phyloP scores from a whole-genome alignment of 1,140 invertebrate species.

The Ridgeia piscesae region DNA sequence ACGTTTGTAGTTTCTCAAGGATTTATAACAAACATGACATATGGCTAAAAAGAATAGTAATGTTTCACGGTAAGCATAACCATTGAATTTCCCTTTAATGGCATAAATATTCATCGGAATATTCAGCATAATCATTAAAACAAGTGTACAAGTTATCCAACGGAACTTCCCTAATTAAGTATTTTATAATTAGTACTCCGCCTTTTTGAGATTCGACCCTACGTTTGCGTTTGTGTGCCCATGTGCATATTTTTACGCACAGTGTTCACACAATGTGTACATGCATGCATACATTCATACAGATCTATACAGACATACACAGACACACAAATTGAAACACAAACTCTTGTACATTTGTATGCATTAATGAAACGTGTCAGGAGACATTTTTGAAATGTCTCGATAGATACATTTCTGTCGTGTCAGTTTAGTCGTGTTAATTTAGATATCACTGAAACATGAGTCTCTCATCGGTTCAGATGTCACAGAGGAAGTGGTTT shows the following conservation, averaged over 20 bases:
- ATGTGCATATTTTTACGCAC: neutral
- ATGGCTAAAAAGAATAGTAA: too few species aligned
- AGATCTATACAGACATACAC: neutral
- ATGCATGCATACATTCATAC: neutral
- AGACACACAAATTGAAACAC: neutral
- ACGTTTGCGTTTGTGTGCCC: neutral
- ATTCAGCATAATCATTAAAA: too few species aligned
- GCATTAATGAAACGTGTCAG: neutral
- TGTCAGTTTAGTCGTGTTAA: neutral
- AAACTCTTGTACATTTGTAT: neutral
- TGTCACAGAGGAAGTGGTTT: neutral
- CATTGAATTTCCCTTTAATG: too few species aligned
- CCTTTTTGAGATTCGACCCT: too few species aligned
- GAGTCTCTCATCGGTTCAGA: neutral
- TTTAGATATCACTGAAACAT: neutral
- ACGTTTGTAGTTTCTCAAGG: too few species aligned
- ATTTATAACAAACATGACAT: too few species aligned
- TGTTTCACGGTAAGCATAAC: too few species aligned
- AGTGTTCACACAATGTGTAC: neutral
- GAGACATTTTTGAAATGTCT: neutral
- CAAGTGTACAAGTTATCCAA: too few species aligned
- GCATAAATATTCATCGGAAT: too few species aligned
- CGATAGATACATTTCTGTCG: neutral
- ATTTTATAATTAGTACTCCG: too few species aligned
- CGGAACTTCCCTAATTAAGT: too few species aligned